Evolutionary conservation across 2,113 vertebrate genomes (phyloP).

Genomic region (Oreochromis spilurus): DNA sequence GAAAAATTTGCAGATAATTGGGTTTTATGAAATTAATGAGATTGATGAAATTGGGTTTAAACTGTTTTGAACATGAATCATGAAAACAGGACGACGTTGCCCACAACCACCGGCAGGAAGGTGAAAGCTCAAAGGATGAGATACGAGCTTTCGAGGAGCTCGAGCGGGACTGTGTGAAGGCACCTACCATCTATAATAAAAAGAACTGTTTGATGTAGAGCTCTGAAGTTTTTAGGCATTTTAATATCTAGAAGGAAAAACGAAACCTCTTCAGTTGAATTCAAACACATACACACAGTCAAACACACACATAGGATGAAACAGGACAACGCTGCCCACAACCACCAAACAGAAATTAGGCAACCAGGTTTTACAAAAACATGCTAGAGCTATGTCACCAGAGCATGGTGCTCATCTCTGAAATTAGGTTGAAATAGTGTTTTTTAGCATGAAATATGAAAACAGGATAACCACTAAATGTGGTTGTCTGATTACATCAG

Average conservation of each 20-base stretch:
- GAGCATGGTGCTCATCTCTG: background rate
- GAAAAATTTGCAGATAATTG: background rate
- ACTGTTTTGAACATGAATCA: background rate
- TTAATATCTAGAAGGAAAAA: background rate
- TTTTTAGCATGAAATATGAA: background rate
- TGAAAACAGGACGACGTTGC: background rate
- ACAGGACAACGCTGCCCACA: background rate
- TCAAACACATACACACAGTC: background rate
- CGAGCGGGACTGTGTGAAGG: background rate
- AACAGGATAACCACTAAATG: background rate
- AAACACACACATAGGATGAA: background rate
- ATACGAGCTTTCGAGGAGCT: background rate
- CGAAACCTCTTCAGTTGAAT: background rate
- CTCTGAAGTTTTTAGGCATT: background rate
- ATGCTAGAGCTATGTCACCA: background rate
- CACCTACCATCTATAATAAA: background rate
- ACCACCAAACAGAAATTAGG: background rate
- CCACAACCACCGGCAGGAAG: background rate
- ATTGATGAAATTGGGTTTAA: background rate
- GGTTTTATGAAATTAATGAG: background rate
- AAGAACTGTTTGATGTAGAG: background rate
- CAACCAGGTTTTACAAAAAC: background rate
- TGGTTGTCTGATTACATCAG: background rate
- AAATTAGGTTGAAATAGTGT: background rate
- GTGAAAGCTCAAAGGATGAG: background rate